Evolutionary conservation across 2,797 vertebrate species (phyloP).

Genomic region (Syngnathus acus): DNA sequence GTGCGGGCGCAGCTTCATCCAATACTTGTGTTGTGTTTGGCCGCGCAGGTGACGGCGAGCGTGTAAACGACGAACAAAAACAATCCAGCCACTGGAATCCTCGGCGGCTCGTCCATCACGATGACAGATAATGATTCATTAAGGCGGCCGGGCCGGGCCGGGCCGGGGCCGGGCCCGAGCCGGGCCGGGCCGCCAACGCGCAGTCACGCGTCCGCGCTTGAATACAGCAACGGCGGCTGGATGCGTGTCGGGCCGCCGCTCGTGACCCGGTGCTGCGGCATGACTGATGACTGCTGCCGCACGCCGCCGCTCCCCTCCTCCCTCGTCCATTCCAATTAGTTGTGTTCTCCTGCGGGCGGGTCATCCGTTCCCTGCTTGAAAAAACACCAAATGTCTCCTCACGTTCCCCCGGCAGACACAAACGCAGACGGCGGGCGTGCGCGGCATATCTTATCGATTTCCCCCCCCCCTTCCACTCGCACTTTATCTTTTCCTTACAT

Average conservation of each 20-base stretch:
- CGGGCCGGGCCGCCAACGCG: conserved; percentile 11
- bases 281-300: conserved; percentile 60
- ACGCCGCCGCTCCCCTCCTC: conserved; percentile 31
- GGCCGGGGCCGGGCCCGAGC: too few relatives aligned
- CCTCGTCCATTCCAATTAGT: conserved; percentile 59
- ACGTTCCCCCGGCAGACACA: conserved; percentile 16
- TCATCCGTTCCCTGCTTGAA: conserved; percentile 32
- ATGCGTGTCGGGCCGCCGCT: conserved; percentile 29
- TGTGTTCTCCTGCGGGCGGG: conserved; percentile 46
- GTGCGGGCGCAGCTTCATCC: not conserved
- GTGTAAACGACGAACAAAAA: conserved; percentile 40
- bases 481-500: conserved; percentile 33
- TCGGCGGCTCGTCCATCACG: conserved; percentile 33
- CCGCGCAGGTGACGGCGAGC: not conserved
- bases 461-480: conserved; percentile 17
- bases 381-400: conserved; percentile 32
- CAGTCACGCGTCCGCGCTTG: conserved; percentile 15
- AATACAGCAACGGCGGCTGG: conserved; percentile 8
- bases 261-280: conserved; percentile 26
- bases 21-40: not conserved
- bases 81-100: conserved; percentile 20
- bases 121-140: conserved; percentile 48
- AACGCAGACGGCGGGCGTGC: conserved; percentile 28
- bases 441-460: conserved; percentile 39
- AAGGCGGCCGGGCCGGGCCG: not conserved